Evolutionary conservation across 2,888 invertebrate genomes (phyloP).

Genomic region (Drosophila stalkeri): DNA sequence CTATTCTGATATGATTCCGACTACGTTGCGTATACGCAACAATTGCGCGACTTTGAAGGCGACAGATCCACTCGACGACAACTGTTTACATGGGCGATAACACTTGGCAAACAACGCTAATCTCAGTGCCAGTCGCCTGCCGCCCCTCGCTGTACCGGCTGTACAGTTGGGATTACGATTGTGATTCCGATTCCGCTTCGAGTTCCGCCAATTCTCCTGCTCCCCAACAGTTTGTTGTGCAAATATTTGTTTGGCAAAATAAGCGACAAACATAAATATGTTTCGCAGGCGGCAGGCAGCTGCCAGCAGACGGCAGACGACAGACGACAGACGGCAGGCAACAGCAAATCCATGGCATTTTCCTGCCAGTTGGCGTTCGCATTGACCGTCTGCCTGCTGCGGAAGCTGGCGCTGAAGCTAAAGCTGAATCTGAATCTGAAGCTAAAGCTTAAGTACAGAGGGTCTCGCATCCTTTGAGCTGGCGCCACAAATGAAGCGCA

Average conservation of each 20-base stretch:
- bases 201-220: slow-evolving; percentile 13
- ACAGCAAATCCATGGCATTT: slow-evolving; percentile 59
- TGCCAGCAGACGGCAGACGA: slow-evolving; percentile 22
- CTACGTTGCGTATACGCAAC: slow-evolving; percentile 51
- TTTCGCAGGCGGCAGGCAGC: slow-evolving; percentile 36
- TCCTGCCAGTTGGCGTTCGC: slow-evolving; percentile 63
- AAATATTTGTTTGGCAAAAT: slow-evolving; percentile 75
- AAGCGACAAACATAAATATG: slow-evolving; percentile 71
- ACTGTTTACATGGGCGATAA: slow-evolving; percentile 74
- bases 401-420: not conserved
- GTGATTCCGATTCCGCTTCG: slow-evolving; percentile 23
- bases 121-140: slow-evolving; percentile 60
- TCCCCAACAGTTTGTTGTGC: slow-evolving; percentile 47
- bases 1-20: not conserved
- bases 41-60: slow-evolving; percentile 40
- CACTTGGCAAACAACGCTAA: slow-evolving; percentile 74
- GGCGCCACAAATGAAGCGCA: slow-evolving; percentile 73
- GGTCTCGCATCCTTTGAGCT: slow-evolving; percentile 65
- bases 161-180: slow-evolving; percentile 19
- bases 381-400: slow-evolving; percentile 62
- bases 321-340: slow-evolving; percentile 27
- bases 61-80: slow-evolving; percentile 64
- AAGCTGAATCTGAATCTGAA: not conserved
- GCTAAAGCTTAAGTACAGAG: slow-evolving; percentile 27
- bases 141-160: not conserved